Conservation (phyloP, 2,888 invertebrate species). For the Aricia artaxerxes region DNA sequence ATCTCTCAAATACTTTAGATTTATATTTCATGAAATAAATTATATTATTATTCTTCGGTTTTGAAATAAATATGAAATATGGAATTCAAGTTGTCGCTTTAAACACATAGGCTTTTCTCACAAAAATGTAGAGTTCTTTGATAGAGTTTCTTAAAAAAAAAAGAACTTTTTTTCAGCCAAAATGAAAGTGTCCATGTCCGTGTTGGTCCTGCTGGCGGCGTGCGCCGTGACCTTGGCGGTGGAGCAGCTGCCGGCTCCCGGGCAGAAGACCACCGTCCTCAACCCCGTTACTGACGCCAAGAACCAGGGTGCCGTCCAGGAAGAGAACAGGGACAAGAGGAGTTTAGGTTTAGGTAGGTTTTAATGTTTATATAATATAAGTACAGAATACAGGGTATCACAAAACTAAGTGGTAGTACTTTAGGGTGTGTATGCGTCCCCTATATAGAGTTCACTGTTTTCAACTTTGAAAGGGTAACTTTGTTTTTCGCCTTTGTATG, state of each 20-base stretch:
- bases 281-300: slow-evolving; percentile 44
- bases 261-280: slow-evolving; percentile 36
- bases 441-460: too few species aligned
- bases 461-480: too few species aligned
- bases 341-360: slow-evolving; percentile 45
- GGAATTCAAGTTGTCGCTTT: too few species aligned
- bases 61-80: too few species aligned
- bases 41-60: too few species aligned
- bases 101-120: too few species aligned
- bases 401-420: too few species aligned
- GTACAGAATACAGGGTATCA: too few species aligned
- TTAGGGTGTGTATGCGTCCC: too few species aligned
- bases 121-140: background rate
- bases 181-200: slow-evolving; percentile 53
- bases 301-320: slow-evolving; percentile 39
- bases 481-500: too few species aligned
- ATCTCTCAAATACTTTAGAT: too few species aligned
- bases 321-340: slow-evolving; percentile 57
- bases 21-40: background rate
- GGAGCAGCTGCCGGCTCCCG: slow-evolving; percentile 53
- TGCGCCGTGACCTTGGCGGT: slow-evolving; percentile 55
- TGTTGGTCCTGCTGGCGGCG: slow-evolving; percentile 56
- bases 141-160: background rate
- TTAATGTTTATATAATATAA: background rate
- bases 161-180: background rate